These are phyloP conservation scores for Malurus leucopterus DNA, from an alignment of 2,797 vertebrate species.

Conservation along the genomic window DNA sequence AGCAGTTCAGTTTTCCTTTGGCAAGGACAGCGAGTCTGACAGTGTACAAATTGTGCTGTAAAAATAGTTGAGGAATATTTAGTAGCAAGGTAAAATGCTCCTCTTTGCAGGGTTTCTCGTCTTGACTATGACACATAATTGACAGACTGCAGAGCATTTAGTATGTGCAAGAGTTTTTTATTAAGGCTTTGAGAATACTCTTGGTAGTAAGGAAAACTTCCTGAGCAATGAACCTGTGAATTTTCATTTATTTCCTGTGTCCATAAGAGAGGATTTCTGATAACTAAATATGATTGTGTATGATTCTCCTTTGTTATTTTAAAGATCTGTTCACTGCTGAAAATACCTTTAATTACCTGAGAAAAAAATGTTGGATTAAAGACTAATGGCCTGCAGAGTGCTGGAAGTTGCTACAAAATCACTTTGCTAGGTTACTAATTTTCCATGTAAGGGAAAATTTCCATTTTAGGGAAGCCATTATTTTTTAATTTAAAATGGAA, in stretches of 20 bases:
- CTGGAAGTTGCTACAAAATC: background rate
- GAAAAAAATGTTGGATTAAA: background rate
- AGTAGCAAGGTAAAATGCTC: background rate
- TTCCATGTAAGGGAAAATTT: background rate
- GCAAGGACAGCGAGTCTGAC: background rate
- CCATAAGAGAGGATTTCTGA: background rate
- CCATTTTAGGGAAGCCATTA: conserved; percentile 6
- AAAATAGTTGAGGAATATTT: background rate
- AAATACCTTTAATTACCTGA: background rate
- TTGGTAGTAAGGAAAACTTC: background rate
- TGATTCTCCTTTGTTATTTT: background rate
- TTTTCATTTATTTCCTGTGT: background rate
- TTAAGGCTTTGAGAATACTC: background rate
- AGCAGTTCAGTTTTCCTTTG: background rate
- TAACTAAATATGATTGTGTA: background rate
- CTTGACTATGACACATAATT: background rate
- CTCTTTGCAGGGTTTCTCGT: background rate
- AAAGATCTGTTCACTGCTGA: background rate
- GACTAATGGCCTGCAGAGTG: background rate
- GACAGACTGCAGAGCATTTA: background rate
- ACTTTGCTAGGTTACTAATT: conserved; percentile 29
- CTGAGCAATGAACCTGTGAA: background rate
- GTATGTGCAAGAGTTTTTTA: background rate
- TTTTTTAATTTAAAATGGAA: conserved; percentile 35
- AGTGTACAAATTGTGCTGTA: background rate